A percentile compares a stretch with the other conserved stretches of the same genome.
phyloP scores from a whole-genome alignment of 2,888 invertebrate species.

The Oegoconia quadripuncta region DNA sequence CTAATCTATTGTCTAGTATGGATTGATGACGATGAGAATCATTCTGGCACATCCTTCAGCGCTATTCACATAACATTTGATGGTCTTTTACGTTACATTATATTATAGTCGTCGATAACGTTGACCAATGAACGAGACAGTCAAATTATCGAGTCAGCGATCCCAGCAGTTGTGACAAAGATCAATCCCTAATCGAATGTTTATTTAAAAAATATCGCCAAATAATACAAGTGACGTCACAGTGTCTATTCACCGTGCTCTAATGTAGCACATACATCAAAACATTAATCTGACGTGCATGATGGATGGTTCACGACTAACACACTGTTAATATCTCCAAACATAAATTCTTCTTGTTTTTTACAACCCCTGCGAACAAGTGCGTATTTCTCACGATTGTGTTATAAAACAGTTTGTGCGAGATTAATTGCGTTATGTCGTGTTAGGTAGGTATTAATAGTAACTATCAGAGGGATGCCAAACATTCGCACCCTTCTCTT shows the following conservation, averaged over 20 bases:
- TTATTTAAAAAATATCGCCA: too few species aligned
- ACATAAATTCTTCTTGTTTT: constrained; percentile 50
- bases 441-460: constrained; percentile 70
- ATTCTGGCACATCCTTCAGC: too few species aligned
- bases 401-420: constrained; percentile 58
- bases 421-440: constrained; percentile 75
- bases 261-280: constrained; percentile 56
- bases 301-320: constrained; percentile 56
- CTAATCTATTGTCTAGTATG: too few species aligned
- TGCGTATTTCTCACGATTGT: constrained; percentile 65
- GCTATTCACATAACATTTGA: too few species aligned
- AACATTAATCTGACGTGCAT: constrained; percentile 62
- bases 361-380: constrained; percentile 49
- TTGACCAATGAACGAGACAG: too few species aligned
- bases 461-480: constrained; percentile 47
- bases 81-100: too few species aligned
- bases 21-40: too few species aligned
- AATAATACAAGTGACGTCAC: neutral
- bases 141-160: too few species aligned
- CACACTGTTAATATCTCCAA: constrained; percentile 26
- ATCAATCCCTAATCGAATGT: too few species aligned
- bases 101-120: too few species aligned
- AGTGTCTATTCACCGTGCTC: constrained; percentile 20
- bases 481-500: constrained; percentile 51
- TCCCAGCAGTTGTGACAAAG: too few species aligned